These are phyloP conservation scores for Heliangelus exortis DNA, from an alignment of 2,797 vertebrate species.

Conservation along the genomic window DNA sequence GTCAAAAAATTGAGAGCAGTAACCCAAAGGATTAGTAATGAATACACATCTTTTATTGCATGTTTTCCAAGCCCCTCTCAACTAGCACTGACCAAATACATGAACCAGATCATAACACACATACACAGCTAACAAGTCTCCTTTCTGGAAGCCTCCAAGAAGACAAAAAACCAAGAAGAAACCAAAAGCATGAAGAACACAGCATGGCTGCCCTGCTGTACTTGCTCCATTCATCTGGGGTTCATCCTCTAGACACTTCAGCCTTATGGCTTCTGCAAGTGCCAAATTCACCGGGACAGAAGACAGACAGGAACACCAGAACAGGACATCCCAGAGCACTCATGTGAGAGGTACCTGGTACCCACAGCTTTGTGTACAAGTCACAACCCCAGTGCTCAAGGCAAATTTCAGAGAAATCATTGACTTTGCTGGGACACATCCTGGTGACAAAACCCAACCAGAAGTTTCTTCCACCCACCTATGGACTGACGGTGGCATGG, in stretches of 20 bases:
- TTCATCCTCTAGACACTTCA: not conserved
- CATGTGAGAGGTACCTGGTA: fast-evolving
- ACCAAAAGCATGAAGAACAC: fast-evolving
- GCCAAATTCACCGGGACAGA: fast-evolving
- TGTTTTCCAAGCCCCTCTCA: not conserved
- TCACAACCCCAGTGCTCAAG: fast-evolving
- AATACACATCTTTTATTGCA: fast-evolving
- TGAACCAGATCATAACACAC: not conserved
- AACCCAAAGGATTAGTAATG: not conserved
- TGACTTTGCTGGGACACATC: not conserved
- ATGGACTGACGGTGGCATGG: fast-evolving
- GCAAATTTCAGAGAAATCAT: fast-evolving
- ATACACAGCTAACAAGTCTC: not conserved
- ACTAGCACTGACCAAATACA: not conserved
- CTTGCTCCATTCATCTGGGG: not conserved
- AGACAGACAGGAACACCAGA: not conserved
- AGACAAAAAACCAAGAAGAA: not conserved
- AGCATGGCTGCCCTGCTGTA: not conserved
- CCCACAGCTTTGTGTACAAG: fast-evolving
- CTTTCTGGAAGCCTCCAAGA: not conserved
- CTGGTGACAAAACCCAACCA: not conserved
- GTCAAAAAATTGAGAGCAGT: not conserved
- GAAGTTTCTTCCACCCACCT: not conserved
- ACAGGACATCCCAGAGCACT: not conserved
- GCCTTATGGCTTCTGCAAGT: fast-evolving